These are phyloP conservation scores for Carpatolechia fugitivella DNA, from an alignment of 2,888 invertebrate genomes.

Conservation along the genomic window DNA sequence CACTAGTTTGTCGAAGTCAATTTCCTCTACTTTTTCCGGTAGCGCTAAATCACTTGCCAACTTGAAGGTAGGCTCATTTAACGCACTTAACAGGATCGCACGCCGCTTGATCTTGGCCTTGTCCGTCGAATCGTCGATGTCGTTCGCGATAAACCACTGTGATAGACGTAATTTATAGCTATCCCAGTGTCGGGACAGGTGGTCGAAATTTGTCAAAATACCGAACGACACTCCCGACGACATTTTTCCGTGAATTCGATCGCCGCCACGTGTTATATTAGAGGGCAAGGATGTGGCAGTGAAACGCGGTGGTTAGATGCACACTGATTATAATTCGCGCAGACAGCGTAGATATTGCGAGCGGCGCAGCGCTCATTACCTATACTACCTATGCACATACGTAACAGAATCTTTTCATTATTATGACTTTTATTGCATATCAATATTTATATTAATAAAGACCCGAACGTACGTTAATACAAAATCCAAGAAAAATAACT, in stretches of 20 bases:
- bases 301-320: no score
- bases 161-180: slow-evolving; percentile 19
- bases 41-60: slow-evolving; percentile 25
- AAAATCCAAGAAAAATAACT: no score
- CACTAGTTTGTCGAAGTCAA: slow-evolving; percentile 23
- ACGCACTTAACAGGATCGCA: no score
- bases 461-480: no score
- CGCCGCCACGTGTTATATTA: slow-evolving; percentile 4
- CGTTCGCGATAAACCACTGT: slow-evolving; percentile 27
- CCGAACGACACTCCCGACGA: slow-evolving; percentile 1
- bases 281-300: no score
- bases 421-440: no score
- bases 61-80: background rate
- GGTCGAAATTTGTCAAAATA: slow-evolving; percentile 20
- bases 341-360: no score
- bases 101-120: background rate
- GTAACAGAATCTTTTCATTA: no score
- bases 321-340: no score
- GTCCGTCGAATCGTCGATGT: slow-evolving; percentile 18
- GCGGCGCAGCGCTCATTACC: no score
- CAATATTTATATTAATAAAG: no score
- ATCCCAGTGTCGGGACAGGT: slow-evolving; percentile 21
- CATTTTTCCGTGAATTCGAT: slow-evolving; percentile 2
- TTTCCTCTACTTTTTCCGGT: slow-evolving; percentile 23
- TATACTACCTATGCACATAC: no score